Percentiles rank a stretch among this genome's conserved stretches.
Evolutionary conservation across 2,113 vertebrate species (phyloP).

Genomic region (Aplodontia rufa): DNA sequence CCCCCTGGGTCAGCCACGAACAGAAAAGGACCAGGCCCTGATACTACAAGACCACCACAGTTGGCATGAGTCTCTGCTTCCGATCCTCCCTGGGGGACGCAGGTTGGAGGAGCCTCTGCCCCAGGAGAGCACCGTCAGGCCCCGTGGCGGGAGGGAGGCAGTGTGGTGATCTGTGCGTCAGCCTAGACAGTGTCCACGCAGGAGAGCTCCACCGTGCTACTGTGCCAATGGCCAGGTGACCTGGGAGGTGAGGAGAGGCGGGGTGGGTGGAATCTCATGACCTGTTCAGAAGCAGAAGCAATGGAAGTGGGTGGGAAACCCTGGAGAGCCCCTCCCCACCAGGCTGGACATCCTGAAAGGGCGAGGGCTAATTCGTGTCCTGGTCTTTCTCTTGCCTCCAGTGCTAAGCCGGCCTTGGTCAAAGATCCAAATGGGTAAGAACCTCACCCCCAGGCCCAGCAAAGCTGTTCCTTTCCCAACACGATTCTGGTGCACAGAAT

Average conservation of each 20-base stretch:
- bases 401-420: not conserved
- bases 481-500: not conserved
- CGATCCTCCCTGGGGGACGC: not conserved
- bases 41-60: rapidly evolving
- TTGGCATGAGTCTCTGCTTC: not conserved
- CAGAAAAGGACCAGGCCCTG: no score
- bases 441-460: no score
- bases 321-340: no score
- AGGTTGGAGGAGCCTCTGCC: not conserved
- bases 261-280: rapidly evolving
- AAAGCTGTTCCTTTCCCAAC: not conserved
- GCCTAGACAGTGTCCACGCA: not conserved
- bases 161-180: not conserved
- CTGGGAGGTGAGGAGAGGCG: rapidly evolving
- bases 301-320: no score
- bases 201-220: not conserved
- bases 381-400: not conserved
- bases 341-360: not conserved
- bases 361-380: rapidly evolving
- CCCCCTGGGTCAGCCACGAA: no score
- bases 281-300: not conserved
- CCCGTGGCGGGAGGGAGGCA: rapidly evolving
- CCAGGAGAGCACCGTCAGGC: not conserved
- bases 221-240: no score
- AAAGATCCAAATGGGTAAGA: not conserved